Conservation (phyloP, 2,797 vertebrate species). For the Fistularia tabacaria region DNA sequence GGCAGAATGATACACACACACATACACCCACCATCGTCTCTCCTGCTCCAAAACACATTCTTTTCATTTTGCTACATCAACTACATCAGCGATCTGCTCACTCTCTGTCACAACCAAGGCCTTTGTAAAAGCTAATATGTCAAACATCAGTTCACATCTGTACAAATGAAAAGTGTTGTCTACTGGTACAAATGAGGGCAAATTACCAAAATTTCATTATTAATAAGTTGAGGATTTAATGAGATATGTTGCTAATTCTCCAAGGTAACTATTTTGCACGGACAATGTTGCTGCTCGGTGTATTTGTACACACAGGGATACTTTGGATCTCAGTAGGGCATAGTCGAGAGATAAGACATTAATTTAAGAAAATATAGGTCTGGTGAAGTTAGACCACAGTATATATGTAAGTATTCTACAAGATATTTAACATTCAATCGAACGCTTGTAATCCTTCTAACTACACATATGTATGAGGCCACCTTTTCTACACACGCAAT, state of each 20-base stretch:
- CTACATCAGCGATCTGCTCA: slow-evolving; percentile 39
- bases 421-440: too few species aligned
- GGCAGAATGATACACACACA: slow-evolving; percentile 44
- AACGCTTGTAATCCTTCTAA: too few species aligned
- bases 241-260: slow-evolving; percentile 11
- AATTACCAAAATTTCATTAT: slow-evolving; percentile 18
- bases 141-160: slow-evolving; percentile 11
- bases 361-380: too few species aligned
- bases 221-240: slow-evolving; percentile 6
- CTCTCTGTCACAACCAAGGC: slow-evolving; percentile 16
- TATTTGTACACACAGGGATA: too few species aligned
- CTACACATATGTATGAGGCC: too few species aligned
- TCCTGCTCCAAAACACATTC: slow-evolving; percentile 30
- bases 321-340: too few species aligned
- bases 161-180: neutral
- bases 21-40: slow-evolving; percentile 13
- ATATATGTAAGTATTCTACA: too few species aligned
- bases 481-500: too few species aligned
- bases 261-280: slow-evolving; percentile 1
- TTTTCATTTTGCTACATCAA: slow-evolving; percentile 47
- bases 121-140: too few species aligned
- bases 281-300: neutral
- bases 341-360: too few species aligned
- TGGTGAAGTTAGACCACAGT: too few species aligned
- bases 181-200: slow-evolving; percentile 1